Evolutionary conservation across 1,140 invertebrate species (phyloP).

Genomic region (Zophobas atratus): DNA sequence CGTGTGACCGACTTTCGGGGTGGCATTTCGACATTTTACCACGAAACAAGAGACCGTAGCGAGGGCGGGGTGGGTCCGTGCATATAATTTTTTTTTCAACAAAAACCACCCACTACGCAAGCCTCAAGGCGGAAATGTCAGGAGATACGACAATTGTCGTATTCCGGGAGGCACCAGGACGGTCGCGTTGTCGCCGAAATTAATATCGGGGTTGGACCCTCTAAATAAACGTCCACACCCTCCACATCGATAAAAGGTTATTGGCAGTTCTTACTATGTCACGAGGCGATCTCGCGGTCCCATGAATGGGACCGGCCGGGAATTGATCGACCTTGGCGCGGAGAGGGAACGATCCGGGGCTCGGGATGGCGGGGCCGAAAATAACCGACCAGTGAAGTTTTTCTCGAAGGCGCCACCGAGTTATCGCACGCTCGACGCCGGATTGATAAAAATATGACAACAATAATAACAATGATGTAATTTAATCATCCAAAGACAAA

Average conservation of each 20-base stretch:
- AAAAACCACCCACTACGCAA: not conserved
- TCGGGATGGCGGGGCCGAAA: not conserved
- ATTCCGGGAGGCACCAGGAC: not conserved
- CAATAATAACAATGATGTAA: too few species aligned
- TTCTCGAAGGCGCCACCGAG: too few species aligned
- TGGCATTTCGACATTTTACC: constrained; percentile 10
- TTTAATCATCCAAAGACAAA: too few species aligned
- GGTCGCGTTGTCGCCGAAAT: constrained; percentile 13
- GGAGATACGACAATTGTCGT: not conserved
- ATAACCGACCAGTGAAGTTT: too few species aligned
- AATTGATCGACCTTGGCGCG: constrained; percentile 27
- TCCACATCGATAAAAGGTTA: constrained; percentile 48
- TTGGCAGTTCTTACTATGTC: constrained; percentile 47
- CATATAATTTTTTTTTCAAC: constrained; percentile 12
- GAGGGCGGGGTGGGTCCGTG: constrained; percentile 13
- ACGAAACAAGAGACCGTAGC: constrained; percentile 3
- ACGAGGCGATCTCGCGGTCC: constrained; percentile 17
- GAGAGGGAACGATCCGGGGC: constrained; percentile 17
- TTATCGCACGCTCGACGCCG: too few species aligned
- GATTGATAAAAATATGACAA: too few species aligned
- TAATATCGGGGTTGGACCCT: constrained; percentile 25
- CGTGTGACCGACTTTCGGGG: constrained; percentile 17
- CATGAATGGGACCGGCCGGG: constrained; percentile 25
- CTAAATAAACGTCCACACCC: constrained; percentile 41
- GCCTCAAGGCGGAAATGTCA: constrained; percentile 21